Percentiles rank a stretch among this genome's conserved stretches.
Evolutionary conservation across 2,797 vertebrate species (phyloP).

Genomic region (Mionectes olivaceus): DNA sequence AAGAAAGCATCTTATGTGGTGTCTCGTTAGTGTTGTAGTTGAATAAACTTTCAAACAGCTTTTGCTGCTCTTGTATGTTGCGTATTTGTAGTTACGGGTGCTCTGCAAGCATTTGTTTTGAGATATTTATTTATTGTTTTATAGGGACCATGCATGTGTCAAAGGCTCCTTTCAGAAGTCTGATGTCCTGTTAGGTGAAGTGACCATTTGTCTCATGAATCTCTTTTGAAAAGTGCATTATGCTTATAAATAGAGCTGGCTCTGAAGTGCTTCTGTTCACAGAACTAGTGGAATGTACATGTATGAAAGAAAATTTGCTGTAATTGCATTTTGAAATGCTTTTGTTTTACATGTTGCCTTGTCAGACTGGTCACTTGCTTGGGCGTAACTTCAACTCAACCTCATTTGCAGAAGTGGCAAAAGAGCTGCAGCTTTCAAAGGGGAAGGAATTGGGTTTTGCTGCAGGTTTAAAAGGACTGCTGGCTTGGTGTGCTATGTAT

Average conservation of each 20-base stretch:
- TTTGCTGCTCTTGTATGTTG: background rate
- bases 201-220: background rate
- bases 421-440: background rate
- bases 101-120: constrained; percentile 5
- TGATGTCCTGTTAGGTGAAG: background rate
- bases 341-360: constrained; percentile 42
- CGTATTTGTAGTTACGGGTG: constrained; percentile 1
- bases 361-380: background rate
- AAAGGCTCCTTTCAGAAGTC: background rate
- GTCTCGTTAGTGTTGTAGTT: background rate
- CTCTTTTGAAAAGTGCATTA: background rate
- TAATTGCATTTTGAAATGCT: constrained; percentile 14
- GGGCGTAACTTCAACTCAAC: background rate
- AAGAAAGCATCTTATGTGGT: background rate
- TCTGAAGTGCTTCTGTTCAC: background rate
- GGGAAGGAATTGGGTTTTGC: background rate
- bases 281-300: background rate
- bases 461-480: background rate
- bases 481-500: background rate
- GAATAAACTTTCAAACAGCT: background rate
- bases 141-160: background rate
- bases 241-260: background rate
- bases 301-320: background rate
- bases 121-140: constrained; percentile 53
- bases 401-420: background rate